Percentiles rank a stretch among this genome's conserved stretches.
These are phyloP conservation scores for Pinctada fucata DNA, from an alignment of 2,888 invertebrate genomes.

Conservation along the genomic window DNA sequence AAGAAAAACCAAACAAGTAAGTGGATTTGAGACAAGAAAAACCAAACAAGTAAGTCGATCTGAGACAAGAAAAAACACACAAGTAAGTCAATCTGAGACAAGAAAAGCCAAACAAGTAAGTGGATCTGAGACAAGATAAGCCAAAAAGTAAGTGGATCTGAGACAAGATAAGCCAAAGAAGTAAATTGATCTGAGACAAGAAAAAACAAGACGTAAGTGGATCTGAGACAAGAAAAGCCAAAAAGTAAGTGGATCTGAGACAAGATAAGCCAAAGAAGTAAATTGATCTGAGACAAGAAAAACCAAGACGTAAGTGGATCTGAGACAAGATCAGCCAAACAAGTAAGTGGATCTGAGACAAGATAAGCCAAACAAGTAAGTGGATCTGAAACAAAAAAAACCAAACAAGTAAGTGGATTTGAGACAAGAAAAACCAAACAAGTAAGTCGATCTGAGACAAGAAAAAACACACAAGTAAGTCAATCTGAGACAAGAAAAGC, in stretches of 20 bases:
- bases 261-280: constrained; percentile 83
- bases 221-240: constrained; percentile 86
- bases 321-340: constrained; percentile 84
- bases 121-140: constrained; percentile 84
- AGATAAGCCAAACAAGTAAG: constrained; percentile 82
- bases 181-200: constrained; percentile 84
- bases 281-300: constrained; percentile 84
- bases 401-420: constrained; percentile 85
- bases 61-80: constrained; percentile 84
- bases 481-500: constrained; percentile 86
- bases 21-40: constrained; percentile 84
- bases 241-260: constrained; percentile 88
- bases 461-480: constrained; percentile 77
- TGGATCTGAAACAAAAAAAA: constrained; percentile 84
- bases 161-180: constrained; percentile 83
- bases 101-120: constrained; percentile 82
- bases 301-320: constrained; percentile 83
- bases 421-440: constrained; percentile 83
- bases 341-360: constrained; percentile 89
- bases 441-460: constrained; percentile 75
- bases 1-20: constrained; percentile 83
- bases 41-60: constrained; percentile 80
- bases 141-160: constrained; percentile 88
- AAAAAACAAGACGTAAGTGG: constrained; percentile 82
- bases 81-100: constrained; percentile 82